Evolutionary conservation across 2,888 invertebrate species (phyloP).

Genomic region (Tipula helvola): DNA sequence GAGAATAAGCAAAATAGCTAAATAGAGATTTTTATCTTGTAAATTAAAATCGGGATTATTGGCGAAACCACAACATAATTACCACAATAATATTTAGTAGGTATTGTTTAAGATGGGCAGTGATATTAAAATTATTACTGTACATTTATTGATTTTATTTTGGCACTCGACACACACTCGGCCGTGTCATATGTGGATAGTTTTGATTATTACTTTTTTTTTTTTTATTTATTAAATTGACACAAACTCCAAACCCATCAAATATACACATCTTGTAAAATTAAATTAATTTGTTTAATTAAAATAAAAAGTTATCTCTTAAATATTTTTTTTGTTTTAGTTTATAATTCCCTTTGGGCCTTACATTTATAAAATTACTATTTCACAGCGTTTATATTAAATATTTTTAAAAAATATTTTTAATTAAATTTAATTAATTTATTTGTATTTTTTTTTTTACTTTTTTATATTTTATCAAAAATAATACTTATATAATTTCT

Average conservation of each 20-base stretch:
- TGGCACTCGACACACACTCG: neutral
- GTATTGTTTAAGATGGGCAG: neutral
- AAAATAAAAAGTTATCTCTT: neutral
- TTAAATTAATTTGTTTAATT: neutral
- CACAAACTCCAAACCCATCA: neutral
- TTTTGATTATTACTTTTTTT: neutral
- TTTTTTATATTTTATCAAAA: conserved; percentile 4
- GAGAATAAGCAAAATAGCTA: too few relatives aligned
- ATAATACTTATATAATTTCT: neutral
- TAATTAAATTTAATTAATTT: neutral
- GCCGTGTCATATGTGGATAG: neutral
- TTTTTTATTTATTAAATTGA: neutral
- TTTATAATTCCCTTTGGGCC: neutral
- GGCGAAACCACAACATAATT: too few relatives aligned
- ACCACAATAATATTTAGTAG: neutral
- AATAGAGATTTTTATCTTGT: too few relatives aligned
- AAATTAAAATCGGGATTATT: too few relatives aligned
- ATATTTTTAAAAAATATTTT: neutral
- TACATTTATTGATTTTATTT: neutral
- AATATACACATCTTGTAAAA: neutral
- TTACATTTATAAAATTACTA: neutral
- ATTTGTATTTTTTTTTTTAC: neutral
- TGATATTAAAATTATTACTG: neutral
- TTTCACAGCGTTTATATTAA: neutral
- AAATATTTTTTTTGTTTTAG: neutral